These are phyloP conservation scores for Edolisoma coerulescens DNA, from an alignment of 2,113 vertebrate species.

Conservation along the genomic window DNA sequence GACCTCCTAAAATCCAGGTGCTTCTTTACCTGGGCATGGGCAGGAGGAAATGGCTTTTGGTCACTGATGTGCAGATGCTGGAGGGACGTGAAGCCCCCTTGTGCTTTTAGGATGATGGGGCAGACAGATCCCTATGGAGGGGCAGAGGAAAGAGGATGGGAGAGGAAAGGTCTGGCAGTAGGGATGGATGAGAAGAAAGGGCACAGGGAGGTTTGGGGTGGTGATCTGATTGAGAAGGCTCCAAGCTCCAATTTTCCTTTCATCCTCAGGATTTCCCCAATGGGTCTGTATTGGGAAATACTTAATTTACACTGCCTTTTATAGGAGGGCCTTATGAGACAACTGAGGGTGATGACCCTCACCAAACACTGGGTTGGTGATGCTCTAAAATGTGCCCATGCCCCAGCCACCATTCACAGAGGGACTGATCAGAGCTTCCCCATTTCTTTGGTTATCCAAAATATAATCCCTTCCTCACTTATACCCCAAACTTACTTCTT, in stretches of 20 bases:
- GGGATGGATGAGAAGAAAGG: not conserved
- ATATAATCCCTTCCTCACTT: not conserved
- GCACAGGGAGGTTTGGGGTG: not conserved
- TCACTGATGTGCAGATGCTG: not conserved
- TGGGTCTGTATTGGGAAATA: not conserved
- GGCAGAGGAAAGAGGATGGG: not conserved
- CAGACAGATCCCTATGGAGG: not conserved
- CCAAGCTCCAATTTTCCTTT: not conserved
- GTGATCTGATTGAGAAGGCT: not conserved
- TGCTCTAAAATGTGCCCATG: accelerated
- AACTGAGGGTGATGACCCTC: not conserved
- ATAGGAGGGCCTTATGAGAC: not conserved
- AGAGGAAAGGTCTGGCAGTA: not conserved
- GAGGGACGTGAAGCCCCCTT: not conserved
- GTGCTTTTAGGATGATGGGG: not conserved
- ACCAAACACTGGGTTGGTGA: not conserved
- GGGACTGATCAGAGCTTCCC: not conserved
- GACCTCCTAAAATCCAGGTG: not conserved
- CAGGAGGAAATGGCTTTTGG: not conserved
- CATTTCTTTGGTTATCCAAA: not conserved
- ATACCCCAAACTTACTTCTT: slow-evolving; percentile 2
- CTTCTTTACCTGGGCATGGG: not conserved
- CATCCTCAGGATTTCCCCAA: not conserved
- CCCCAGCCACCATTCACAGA: not conserved
- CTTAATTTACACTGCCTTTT: not conserved